Conservation (phyloP, 2,797 vertebrate species). For the Phyllotis vaccarum region DNA sequence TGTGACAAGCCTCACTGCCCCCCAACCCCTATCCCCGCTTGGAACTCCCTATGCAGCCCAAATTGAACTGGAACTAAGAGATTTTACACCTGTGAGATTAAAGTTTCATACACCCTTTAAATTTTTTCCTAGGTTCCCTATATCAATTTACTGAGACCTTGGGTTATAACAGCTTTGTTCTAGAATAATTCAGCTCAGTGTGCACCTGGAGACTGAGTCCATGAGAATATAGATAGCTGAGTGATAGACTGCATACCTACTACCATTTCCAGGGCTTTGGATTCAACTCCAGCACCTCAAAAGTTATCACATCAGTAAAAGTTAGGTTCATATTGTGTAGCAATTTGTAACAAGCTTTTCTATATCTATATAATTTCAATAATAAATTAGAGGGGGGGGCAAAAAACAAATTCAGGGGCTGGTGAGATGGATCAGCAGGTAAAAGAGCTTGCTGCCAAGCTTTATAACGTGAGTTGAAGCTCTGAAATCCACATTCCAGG, state of each 20-base stretch:
- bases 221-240: neutral
- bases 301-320: neutral
- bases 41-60: neutral
- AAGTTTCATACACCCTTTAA: neutral
- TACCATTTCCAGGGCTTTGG: no score
- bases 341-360: neutral
- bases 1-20: neutral
- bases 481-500: neutral
- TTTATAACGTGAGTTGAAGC: neutral
- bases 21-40: neutral
- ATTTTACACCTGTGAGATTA: no score
- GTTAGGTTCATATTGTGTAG: neutral
- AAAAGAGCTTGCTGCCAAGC: neutral
- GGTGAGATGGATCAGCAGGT: neutral
- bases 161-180: neutral
- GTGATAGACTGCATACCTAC: no score
- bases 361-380: neutral
- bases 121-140: neutral
- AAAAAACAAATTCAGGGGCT: neutral
- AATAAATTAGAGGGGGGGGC: neutral
- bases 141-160: neutral
- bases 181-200: neutral
- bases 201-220: neutral
- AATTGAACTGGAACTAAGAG: neutral
- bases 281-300: neutral